A percentile compares a stretch with the other conserved stretches of the same genome.
Conservation (phyloP, 2,113 vertebrate genomes). For the Albula goreensis region DNA sequence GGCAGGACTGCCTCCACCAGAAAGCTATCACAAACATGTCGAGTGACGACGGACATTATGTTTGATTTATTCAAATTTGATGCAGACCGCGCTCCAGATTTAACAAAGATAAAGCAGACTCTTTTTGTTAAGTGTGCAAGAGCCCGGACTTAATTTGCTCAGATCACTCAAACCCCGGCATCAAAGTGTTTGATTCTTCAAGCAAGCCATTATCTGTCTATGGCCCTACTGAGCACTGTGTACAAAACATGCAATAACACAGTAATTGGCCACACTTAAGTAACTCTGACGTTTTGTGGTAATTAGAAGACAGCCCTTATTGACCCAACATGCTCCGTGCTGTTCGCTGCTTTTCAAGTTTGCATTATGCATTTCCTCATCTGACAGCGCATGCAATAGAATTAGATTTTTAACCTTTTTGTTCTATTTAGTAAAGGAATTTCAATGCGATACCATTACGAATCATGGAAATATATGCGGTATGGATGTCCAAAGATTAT, state of each 20-base stretch:
- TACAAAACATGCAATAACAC: slow-evolving; percentile 77
- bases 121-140: slow-evolving; percentile 85
- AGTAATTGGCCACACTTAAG: slow-evolving; percentile 82
- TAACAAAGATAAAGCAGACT: slow-evolving; percentile 85
- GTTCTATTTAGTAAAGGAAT: not conserved
- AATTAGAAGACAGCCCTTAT: slow-evolving; percentile 72
- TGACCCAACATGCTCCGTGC: slow-evolving; percentile 64
- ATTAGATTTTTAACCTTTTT: not conserved
- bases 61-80: slow-evolving; percentile 89
- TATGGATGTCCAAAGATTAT: too few species aligned
- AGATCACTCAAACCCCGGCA: slow-evolving; percentile 82
- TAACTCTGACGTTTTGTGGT: slow-evolving; percentile 74
- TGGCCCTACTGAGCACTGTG: slow-evolving; percentile 81
- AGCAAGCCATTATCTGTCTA: slow-evolving; percentile 83
- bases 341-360: slow-evolving; percentile 42
- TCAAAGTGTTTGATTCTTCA: slow-evolving; percentile 90
- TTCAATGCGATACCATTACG: not conserved
- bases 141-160: slow-evolving; percentile 85
- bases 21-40: slow-evolving; percentile 31
- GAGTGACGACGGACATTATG: slow-evolving; percentile 77
- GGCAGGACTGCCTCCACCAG: slow-evolving; percentile 36
- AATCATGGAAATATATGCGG: too few species aligned
- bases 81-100: slow-evolving; percentile 83
- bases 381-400: not conserved
- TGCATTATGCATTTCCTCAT: not conserved